Base-by-base conservation (phyloP, 1,140 invertebrate species). In the Paramacrobiotus metropolitanus region DNA sequence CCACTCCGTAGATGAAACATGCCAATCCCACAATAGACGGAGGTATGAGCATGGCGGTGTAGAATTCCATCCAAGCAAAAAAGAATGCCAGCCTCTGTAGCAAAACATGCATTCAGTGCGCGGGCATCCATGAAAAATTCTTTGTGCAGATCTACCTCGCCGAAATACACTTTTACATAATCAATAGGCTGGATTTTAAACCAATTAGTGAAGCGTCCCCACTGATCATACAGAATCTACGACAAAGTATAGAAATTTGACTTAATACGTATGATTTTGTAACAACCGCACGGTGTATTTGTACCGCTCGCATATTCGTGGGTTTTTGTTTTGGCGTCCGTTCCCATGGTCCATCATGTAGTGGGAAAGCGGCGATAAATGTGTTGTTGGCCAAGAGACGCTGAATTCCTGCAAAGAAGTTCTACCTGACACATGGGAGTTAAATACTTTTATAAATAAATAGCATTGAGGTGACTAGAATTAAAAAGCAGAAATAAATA, bases 11-110 rank as follows among this genome's bases (percentile, higher is more conserved):
- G 30, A 74, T 70, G 67, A 92, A 90, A 70, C 86, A 91, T 0
- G 91, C 68, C 0, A 86, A 78, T 0, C 89, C 89, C 2, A 92
- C 83, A 15, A 88, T 75, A 0, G 89, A 82, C 1, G 89, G 84
- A 1, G 85, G 81, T 60, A 89, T 85, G 2, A 97, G 74, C 79
- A 90, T 86, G 65, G 83, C 82, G 0, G 93, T 97, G 71, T 97
- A 98, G 74, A 92, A 97, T n/a, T 92, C 93, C 29, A 98, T 72
- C 92, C 92, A 98, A 29, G 90, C 92, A 73, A 96, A 97, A 69
- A 97, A 98, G 0, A 98, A 77, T 0, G 82, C 90, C 18, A 95
- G 90, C 72, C 78, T 78, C 62, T 78, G 65, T 61, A 62, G 62
- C 60, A 34, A 30, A 91, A 67, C n/a, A n/a, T n/a, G n/a, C n/a